Conservation (phyloP, 2,888 invertebrate genomes). For the Microplitis manilae region DNA sequence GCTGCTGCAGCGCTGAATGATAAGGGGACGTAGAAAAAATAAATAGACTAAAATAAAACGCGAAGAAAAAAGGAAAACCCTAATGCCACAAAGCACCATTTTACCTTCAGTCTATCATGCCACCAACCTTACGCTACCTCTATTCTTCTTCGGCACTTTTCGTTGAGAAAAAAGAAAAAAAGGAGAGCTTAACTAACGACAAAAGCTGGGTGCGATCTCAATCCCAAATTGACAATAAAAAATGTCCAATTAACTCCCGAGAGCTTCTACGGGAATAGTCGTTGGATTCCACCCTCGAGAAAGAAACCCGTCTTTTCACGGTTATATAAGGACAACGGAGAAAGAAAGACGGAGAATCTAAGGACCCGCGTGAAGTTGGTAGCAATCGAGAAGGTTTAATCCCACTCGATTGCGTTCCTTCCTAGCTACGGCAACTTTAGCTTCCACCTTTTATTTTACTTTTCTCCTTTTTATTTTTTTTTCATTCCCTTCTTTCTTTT, state of each 20-base stretch:
- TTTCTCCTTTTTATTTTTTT: conserved; percentile 41
- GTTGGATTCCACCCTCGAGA: conserved; percentile 50
- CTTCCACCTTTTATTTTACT: conserved; percentile 22
- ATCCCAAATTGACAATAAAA: conserved; percentile 71
- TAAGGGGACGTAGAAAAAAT: conserved; percentile 53
- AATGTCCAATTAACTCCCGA: conserved; percentile 69
- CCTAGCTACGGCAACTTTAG: conserved; percentile 45
- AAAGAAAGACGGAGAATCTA: conserved; percentile 46
- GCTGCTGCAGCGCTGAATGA: conserved; percentile 44
- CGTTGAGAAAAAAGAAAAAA: conserved; percentile 17
- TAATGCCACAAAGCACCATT: conserved; percentile 65
- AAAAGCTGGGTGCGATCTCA: conserved; percentile 60
- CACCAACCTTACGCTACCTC: conserved; percentile 31
- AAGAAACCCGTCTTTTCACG: conserved; percentile 54
- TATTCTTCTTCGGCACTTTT: conserved; percentile 38
- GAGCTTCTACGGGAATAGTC: conserved; percentile 50
- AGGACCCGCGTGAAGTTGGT: conserved; percentile 66
- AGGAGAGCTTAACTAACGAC: conserved; percentile 28
- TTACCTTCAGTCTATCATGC: conserved; percentile 50
- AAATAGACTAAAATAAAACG: background rate
- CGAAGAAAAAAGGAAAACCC: conserved; percentile 57
- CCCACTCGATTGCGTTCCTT: conserved; percentile 68
- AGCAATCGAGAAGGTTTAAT: conserved; percentile 70
- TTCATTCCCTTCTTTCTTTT: conserved; percentile 27
- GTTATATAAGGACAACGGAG: conserved; percentile 43